Conservation (phyloP, 2,797 vertebrate genomes). For the Bucorvus abyssinicus region DNA sequence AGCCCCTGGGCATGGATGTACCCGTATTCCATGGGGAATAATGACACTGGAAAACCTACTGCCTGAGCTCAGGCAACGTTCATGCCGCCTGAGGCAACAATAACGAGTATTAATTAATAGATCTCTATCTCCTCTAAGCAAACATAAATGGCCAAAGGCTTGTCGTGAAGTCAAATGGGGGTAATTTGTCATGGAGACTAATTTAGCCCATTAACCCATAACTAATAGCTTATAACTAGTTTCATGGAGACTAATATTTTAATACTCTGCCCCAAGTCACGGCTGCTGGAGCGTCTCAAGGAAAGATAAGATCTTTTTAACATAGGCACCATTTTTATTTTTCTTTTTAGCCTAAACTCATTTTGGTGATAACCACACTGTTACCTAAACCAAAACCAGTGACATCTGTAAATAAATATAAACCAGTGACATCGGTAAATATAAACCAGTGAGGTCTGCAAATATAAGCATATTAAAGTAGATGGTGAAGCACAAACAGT, state of each 20-base stretch:
- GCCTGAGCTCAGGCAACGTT: neutral
- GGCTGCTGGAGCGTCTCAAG: neutral
- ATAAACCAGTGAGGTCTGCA: too few species aligned
- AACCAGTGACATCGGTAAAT: too few species aligned
- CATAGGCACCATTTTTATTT: too few species aligned
- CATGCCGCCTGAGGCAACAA: rapidly evolving
- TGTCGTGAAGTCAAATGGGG: neutral
- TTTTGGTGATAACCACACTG: neutral
- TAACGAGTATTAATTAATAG: neutral
- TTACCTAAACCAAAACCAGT: neutral
- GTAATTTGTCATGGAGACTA: neutral
- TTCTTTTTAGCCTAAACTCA: neutral
- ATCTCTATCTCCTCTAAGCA: neutral
- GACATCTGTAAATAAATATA: too few species aligned
- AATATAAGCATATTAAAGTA: neutral
- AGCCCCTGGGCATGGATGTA: rapidly evolving
- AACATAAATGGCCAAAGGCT: neutral
- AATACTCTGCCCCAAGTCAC: neutral
- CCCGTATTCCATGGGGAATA: rapidly evolving
- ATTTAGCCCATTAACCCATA: neutral
- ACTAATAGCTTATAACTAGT: neutral
- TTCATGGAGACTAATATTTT: neutral
- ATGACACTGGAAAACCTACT: neutral
- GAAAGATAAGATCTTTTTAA: neutral
- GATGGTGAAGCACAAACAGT: neutral